These are phyloP conservation scores for Enteromius radiatus DNA, from an alignment of 2,797 vertebrate genomes.

Conservation along the genomic window DNA sequence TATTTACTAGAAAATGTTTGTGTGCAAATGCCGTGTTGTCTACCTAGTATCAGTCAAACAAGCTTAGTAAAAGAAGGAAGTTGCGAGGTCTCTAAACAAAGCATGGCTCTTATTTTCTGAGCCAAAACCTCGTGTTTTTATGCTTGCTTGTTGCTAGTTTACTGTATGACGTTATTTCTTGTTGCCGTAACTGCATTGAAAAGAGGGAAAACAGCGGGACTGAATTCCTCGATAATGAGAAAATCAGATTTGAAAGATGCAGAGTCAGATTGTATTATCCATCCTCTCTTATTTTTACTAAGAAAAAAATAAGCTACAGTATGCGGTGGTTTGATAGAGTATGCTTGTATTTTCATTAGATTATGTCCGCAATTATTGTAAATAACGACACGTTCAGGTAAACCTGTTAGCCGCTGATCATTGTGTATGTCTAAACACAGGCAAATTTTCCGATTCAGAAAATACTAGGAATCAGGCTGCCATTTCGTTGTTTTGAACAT, in stretches of 20 bases:
- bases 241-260: slow-evolving; percentile 28
- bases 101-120: slow-evolving; percentile 40
- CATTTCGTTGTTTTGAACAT: slow-evolving; percentile 75
- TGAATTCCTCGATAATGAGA: slow-evolving; percentile 37
- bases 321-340: slow-evolving; percentile 36
- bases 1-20: slow-evolving; percentile 67
- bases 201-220: slow-evolving; percentile 35
- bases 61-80: slow-evolving; percentile 43
- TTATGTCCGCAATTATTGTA: slow-evolving; percentile 22
- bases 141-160: slow-evolving; percentile 33
- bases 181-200: slow-evolving; percentile 7
- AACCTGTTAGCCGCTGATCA: slow-evolving; percentile 34
- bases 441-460: background rate
- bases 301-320: slow-evolving; percentile 23
- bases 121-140: slow-evolving; percentile 32
- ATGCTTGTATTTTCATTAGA: slow-evolving; percentile 18
- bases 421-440: slow-evolving; percentile 8
- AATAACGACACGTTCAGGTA: slow-evolving; percentile 40
- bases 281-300: slow-evolving; percentile 33
- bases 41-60: slow-evolving; percentile 62
- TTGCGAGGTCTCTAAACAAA: slow-evolving; percentile 6
- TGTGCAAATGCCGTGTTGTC: slow-evolving; percentile 65
- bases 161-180: slow-evolving; percentile 42
- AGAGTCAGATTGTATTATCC: slow-evolving; percentile 9
- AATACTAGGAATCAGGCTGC: slow-evolving; percentile 54